Percentiles rank a stretch among this genome's conserved stretches.
Evolutionary conservation across 2,888 invertebrate genomes (phyloP).

Genomic region (Autographa pulchrina): DNA sequence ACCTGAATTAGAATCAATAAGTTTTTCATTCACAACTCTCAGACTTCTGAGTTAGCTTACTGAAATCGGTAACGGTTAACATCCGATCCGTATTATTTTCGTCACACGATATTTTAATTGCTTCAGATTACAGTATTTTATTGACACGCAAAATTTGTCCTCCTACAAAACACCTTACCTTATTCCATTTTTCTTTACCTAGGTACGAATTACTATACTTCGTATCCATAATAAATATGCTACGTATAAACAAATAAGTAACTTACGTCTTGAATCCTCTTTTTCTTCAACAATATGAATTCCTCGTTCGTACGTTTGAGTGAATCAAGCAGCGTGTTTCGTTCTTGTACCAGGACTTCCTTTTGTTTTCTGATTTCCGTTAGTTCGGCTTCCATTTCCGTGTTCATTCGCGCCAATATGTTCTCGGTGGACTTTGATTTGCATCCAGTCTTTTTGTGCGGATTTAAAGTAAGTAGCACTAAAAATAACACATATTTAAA

Average conservation of each 20-base stretch:
- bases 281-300: constrained; percentile 93
- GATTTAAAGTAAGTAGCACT: constrained; percentile 81
- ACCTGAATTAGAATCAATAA: too few relatives aligned
- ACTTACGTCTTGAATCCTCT: constrained; percentile 94
- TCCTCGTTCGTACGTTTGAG: constrained; percentile 93
- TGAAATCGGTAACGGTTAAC: too few relatives aligned
- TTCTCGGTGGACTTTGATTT: constrained; percentile 83
- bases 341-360: constrained; percentile 86
- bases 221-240: not conserved
- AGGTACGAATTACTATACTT: too few relatives aligned
- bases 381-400: constrained; percentile 84
- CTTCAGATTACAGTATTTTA: too few relatives aligned
- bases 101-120: too few relatives aligned
- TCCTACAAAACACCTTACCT: too few relatives aligned
- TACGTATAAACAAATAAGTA: constrained; percentile 7
- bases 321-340: constrained; percentile 90
- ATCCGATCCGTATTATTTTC: too few relatives aligned
- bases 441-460: constrained; percentile 75
- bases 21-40: too few relatives aligned
- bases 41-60: too few relatives aligned
- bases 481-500: constrained; percentile 47
- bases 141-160: too few relatives aligned
- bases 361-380: constrained; percentile 82
- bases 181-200: too few relatives aligned
- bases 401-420: constrained; percentile 77